A percentile compares a stretch with the other conserved stretches of the same genome.
Conservation (phyloP, 2,113 vertebrate species). For the Mandrillus leucophaeus region DNA sequence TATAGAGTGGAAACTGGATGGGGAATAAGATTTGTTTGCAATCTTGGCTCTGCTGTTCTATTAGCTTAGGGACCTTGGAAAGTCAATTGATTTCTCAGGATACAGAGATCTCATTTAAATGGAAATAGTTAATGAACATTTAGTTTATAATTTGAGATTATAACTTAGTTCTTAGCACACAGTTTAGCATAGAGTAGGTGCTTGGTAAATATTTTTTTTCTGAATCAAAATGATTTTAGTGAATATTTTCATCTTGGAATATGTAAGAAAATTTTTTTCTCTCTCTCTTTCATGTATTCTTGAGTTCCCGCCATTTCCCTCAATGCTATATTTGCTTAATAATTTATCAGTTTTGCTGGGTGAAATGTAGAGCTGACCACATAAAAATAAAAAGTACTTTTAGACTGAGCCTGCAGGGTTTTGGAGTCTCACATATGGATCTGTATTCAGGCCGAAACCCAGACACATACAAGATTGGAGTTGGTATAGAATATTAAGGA, state of each 20-base stretch:
- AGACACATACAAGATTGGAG: not conserved
- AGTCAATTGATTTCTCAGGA: not conserved
- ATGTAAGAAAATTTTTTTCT: not conserved
- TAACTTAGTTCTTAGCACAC: not conserved
- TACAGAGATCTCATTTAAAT: not conserved
- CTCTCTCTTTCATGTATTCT: conserved; percentile 22
- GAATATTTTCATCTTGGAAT: not conserved
- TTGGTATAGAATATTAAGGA: conserved; percentile 72
- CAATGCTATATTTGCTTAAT: conserved; percentile 59
- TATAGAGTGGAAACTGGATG: not conserved
- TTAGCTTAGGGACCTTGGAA: not conserved
- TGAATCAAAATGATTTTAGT: not conserved
- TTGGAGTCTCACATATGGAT: not conserved
- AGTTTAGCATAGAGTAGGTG: not conserved
- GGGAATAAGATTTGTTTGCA: not conserved
- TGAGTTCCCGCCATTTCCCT: conserved; percentile 1
- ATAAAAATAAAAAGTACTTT: conserved; percentile 50
- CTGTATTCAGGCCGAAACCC: conserved; percentile 66
- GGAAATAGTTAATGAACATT: not conserved
- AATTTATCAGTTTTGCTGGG: conserved; percentile 47
- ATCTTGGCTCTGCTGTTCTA: not conserved
- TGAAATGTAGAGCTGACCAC: conserved; percentile 22
- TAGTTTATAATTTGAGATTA: not conserved
- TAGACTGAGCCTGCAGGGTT: not conserved
- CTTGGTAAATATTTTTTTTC: not conserved